These are phyloP conservation scores for Siniperca scherzeri DNA, from an alignment of 2,797 vertebrate species.

Conservation along the genomic window DNA sequence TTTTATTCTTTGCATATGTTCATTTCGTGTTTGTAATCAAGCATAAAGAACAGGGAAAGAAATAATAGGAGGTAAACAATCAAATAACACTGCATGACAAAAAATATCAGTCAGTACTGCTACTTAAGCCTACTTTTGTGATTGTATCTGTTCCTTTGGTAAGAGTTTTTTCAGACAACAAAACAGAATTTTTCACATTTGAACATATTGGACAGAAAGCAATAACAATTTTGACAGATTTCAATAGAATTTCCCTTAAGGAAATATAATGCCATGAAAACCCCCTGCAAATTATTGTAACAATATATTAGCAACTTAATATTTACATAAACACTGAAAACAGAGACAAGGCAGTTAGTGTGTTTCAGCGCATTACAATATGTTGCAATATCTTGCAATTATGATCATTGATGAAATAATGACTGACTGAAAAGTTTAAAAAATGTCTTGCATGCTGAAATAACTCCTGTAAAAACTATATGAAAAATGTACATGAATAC, in stretches of 20 bases:
- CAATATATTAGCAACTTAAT: conserved; percentile 45
- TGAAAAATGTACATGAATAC: conserved; percentile 54
- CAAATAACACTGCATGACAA: conserved; percentile 75
- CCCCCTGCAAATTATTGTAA: conserved; percentile 49
- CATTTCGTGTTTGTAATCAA: conserved; percentile 68
- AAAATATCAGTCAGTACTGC: conserved; percentile 55
- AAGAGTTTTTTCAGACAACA: conserved; percentile 48
- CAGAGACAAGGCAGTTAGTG: conserved; percentile 68
- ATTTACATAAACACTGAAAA: conserved; percentile 74
- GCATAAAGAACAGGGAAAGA: conserved; percentile 66
- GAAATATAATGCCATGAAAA: conserved; percentile 63
- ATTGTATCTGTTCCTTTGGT: conserved; percentile 74
- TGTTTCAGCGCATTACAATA: conserved; percentile 53
- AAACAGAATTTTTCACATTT: conserved; percentile 53
- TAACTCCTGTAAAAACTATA: conserved; percentile 48
- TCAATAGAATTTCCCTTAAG: conserved; percentile 39
- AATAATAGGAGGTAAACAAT: conserved; percentile 60
- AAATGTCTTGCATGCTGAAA: conserved; percentile 70
- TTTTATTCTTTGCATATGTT: conserved; percentile 70
- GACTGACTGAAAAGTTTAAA: conserved; percentile 59
- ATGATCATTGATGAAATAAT: conserved; percentile 41
- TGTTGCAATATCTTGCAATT: conserved; percentile 48
- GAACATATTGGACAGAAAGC: conserved; percentile 44
- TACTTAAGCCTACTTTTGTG: conserved; percentile 60
- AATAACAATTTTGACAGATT: conserved; percentile 38